Evolutionary conservation across 2,113 vertebrate species (phyloP).

Genomic region (Cacatua alba): DNA sequence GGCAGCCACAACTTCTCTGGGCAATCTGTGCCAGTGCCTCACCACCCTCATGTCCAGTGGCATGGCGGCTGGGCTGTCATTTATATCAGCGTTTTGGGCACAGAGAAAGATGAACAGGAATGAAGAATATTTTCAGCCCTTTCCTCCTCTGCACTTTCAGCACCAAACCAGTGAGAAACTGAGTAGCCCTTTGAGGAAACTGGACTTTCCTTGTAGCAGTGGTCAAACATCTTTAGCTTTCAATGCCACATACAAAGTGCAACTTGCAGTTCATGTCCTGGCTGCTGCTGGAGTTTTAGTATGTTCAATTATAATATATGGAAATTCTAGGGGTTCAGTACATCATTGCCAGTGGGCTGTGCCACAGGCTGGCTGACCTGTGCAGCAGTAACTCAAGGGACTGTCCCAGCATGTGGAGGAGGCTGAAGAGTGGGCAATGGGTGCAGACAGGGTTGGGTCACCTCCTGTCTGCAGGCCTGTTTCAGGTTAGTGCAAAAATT

Average conservation of each 20-base stretch:
- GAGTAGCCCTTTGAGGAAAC: neutral
- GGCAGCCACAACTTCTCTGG: neutral
- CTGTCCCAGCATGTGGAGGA: neutral
- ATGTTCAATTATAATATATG: rapidly evolving
- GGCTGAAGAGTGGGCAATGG: neutral
- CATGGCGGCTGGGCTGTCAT: neutral
- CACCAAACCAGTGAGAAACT: neutral
- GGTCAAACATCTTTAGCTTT: neutral
- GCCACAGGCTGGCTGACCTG: neutral
- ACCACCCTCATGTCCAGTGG: neutral
- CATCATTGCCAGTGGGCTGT: neutral
- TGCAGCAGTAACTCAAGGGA: neutral
- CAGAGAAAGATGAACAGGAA: neutral
- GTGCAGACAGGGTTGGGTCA: neutral
- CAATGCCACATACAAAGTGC: neutral
- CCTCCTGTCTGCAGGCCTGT: neutral
- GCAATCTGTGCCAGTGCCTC: neutral
- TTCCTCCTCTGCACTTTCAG: neutral
- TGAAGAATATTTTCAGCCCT: neutral
- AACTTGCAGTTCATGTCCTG: neutral
- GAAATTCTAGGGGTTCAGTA: neutral
- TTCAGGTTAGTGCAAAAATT: neutral
- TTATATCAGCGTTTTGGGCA: neutral
- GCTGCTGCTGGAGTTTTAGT: neutral
- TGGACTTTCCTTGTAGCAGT: neutral